Percentiles rank a stretch among this genome's conserved stretches.
Evolutionary conservation across 2,888 invertebrate genomes (phyloP).

Genomic region (Lathronympha strigana): DNA sequence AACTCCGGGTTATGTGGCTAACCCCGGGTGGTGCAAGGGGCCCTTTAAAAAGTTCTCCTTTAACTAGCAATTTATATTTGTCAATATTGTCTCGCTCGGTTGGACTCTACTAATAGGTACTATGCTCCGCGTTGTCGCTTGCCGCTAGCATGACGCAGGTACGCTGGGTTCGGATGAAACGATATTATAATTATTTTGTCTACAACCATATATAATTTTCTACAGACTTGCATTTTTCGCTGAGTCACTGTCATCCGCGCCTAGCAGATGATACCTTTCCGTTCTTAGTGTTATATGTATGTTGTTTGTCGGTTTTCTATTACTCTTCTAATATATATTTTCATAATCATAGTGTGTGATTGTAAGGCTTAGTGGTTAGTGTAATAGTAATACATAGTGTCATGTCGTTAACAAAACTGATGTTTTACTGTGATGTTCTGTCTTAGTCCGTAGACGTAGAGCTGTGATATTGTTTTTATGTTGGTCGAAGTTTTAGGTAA

Average conservation of each 20-base stretch:
- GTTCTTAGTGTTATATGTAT: conserved; percentile 29
- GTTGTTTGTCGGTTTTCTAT: conserved; percentile 24
- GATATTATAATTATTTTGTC: background rate
- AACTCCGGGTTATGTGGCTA: too few species aligned
- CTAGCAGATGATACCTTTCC: conserved; percentile 33
- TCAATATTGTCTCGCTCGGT: conserved; percentile 26
- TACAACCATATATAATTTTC: background rate
- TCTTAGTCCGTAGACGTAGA: conserved; percentile 18
- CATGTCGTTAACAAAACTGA: conserved; percentile 21
- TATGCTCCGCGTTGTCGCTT: conserved; percentile 45
- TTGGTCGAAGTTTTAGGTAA: conserved; percentile 13
- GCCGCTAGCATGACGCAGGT: conserved; percentile 58
- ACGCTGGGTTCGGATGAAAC: conserved; percentile 38
- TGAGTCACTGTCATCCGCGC: conserved; percentile 35
- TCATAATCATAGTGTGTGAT: conserved; percentile 25
- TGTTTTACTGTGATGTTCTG: conserved; percentile 23
- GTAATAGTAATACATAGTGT: too few species aligned
- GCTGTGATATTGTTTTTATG: conserved; percentile 7
- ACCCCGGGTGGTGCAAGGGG: too few species aligned
- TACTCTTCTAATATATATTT: conserved; percentile 24
- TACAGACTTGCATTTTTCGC: conserved; percentile 2
- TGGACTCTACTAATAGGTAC: conserved; percentile 53
- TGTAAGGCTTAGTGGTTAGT: conserved; percentile 21
- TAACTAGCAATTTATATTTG: background rate
- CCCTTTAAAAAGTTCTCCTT: too few species aligned